phyloP scores from a whole-genome alignment of 2,888 invertebrate genomes.

The Hyalella azteca region DNA sequence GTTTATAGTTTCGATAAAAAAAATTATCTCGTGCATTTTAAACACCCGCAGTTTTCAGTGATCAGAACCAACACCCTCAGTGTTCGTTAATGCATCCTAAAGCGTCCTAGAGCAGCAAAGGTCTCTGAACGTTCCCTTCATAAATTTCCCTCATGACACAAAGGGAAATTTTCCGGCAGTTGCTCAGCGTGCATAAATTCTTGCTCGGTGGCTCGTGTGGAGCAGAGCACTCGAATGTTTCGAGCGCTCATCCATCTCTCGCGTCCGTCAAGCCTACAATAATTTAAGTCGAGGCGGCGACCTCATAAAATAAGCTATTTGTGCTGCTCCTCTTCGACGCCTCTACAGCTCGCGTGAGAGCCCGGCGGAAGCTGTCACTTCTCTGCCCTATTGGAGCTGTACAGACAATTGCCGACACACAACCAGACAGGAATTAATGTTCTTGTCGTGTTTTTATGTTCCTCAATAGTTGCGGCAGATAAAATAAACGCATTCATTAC shows the following conservation, averaged over 20 bases:
- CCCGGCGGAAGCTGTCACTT: slow-evolving; percentile 19
- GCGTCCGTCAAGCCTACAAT: slow-evolving; percentile 31
- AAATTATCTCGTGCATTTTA: no score
- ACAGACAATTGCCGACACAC: background rate
- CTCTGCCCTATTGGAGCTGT: background rate
- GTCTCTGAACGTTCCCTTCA: slow-evolving; percentile 2
- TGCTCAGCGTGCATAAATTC: slow-evolving; percentile 24
- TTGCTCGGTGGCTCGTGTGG: slow-evolving; percentile 11
- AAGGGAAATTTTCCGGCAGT: slow-evolving; percentile 30
- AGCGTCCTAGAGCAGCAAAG: no score
- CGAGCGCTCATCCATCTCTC: slow-evolving; percentile 22
- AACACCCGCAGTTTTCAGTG: no score
- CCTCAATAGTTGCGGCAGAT: no score
- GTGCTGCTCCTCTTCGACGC: slow-evolving; percentile 11
- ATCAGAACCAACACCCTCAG: no score
- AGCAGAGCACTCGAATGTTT: slow-evolving; percentile 17
- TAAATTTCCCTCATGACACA: slow-evolving; percentile 34
- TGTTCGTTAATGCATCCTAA: no score
- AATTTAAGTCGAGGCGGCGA: slow-evolving; percentile 13
- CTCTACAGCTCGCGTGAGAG: background rate
- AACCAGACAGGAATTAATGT: no score
- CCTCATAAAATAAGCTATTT: slow-evolving; percentile 31
- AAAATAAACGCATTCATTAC: no score
- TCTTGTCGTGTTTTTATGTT: no score
- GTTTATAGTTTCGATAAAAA: no score